phyloP scores from a whole-genome alignment of 2,888 invertebrate species.

The Drosophila prolongata region DNA sequence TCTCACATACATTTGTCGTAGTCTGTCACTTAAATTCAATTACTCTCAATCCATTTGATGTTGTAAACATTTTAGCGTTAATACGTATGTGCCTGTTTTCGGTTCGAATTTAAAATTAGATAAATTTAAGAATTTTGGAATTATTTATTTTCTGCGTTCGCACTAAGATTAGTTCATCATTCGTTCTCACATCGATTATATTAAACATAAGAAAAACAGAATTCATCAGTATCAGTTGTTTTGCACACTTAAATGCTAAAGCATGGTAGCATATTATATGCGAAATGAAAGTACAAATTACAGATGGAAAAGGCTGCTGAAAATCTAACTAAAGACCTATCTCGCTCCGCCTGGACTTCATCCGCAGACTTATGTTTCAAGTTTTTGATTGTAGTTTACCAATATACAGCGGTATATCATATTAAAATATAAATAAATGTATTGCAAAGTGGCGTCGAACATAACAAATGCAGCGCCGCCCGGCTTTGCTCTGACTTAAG shows the following conservation, averaged over 20 bases:
- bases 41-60: slow-evolving; percentile 39
- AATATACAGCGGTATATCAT: slow-evolving; percentile 39
- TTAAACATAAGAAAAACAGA: slow-evolving; percentile 50
- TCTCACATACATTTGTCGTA: slow-evolving; percentile 39
- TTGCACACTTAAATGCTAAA: slow-evolving; percentile 57
- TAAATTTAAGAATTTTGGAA: slow-evolving; percentile 74
- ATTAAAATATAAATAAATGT: slow-evolving; percentile 68
- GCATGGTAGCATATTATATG: slow-evolving; percentile 36
- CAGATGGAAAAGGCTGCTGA: slow-evolving; percentile 40
- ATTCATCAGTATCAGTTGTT: slow-evolving; percentile 41
- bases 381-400: slow-evolving; percentile 68
- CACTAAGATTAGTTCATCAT: slow-evolving; percentile 51
- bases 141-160: slow-evolving; percentile 58
- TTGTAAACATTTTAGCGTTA: slow-evolving; percentile 41
- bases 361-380: slow-evolving; percentile 27
- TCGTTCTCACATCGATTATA: slow-evolving; percentile 41
- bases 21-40: slow-evolving; percentile 49
- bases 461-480: slow-evolving; percentile 61
- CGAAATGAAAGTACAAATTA: slow-evolving; percentile 45
- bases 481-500: slow-evolving; percentile 74
- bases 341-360: slow-evolving; percentile 48
- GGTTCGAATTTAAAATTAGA: slow-evolving; percentile 54
- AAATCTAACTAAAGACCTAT: slow-evolving; percentile 52
- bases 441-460: slow-evolving; percentile 70
- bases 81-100: slow-evolving; percentile 39